Evolutionary conservation across 2,888 invertebrate species (phyloP).

Genomic region (Deroplatys truncata): DNA sequence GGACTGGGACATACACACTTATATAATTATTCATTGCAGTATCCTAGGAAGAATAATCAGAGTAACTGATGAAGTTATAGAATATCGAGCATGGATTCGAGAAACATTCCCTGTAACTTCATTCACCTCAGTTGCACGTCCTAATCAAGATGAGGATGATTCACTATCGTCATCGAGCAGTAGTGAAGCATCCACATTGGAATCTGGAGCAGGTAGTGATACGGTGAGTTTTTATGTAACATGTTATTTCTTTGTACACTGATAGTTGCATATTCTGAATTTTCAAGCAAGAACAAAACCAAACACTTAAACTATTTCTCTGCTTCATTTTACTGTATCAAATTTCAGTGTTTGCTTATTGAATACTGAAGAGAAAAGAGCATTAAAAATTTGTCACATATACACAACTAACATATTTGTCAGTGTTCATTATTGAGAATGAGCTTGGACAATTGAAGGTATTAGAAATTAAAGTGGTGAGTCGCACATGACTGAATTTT

Average conservation of each 20-base stretch:
- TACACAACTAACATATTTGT: too few relatives aligned
- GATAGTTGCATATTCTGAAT: background rate
- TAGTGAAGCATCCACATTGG: slow-evolving; percentile 25
- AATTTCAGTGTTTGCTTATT: too few relatives aligned
- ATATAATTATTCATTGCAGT: slow-evolving; percentile 41
- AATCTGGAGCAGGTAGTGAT: slow-evolving; percentile 21
- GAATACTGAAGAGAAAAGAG: too few relatives aligned
- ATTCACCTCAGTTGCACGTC: background rate
- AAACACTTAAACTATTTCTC: too few relatives aligned
- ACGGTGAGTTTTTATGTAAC: background rate
- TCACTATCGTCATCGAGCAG: slow-evolving; percentile 23
- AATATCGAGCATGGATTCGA: slow-evolving; percentile 65
- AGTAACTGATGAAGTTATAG: slow-evolving; percentile 88
- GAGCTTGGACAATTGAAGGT: too few relatives aligned
- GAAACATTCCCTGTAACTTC: slow-evolving; percentile 46
- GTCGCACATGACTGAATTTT: too few relatives aligned
- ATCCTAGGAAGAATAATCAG: slow-evolving; percentile 88
- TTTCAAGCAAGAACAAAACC: too few relatives aligned
- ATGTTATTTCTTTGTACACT: background rate
- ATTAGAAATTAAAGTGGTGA: too few relatives aligned
- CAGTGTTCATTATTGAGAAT: too few relatives aligned
- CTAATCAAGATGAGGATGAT: slow-evolving; percentile 19
- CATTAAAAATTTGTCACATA: too few relatives aligned
- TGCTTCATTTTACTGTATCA: too few relatives aligned
- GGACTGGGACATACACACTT: background rate